Conservation (phyloP, 37 sponge, comb jelly and placozoan species). For the Chondrosia reniformis region DNA sequence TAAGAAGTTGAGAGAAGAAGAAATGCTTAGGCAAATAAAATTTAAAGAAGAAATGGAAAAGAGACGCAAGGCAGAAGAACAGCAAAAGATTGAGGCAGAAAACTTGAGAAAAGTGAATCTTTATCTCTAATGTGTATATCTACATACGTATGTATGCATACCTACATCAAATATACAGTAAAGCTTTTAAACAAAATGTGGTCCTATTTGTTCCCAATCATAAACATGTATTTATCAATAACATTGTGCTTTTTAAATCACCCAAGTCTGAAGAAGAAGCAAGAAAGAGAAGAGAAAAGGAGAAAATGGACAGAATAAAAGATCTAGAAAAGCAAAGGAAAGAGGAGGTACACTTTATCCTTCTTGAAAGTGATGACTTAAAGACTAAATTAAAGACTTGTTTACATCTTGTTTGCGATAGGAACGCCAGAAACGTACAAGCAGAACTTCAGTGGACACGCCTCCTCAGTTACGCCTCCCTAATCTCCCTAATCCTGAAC, state of each 20-base stretch:
- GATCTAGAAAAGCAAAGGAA: neutral
- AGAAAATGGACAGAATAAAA: neutral
- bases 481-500: neutral
- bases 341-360: too few species aligned
- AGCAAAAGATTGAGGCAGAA: neutral
- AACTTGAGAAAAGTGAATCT: neutral
- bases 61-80: neutral
- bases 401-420: too few species aligned
- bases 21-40: neutral
- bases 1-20: slow-evolving; percentile 31
- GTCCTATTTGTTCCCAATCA: too few species aligned
- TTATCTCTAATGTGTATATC: neutral
- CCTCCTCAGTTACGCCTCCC: too few species aligned
- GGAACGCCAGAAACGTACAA: too few species aligned
- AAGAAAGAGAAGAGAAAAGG: too few species aligned
- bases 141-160: neutral
- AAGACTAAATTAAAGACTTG: too few species aligned
- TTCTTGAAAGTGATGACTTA: too few species aligned
- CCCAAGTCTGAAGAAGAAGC: slow-evolving; percentile 10
- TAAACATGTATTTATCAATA: too few species aligned
- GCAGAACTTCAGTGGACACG: too few species aligned
- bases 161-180: neutral
- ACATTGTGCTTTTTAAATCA: too few species aligned
- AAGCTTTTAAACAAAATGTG: too few species aligned
- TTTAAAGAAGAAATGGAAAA: slow-evolving; percentile 26